These are phyloP conservation scores for Anoncus sp. DNA, from an alignment of 2,888 invertebrate genomes.

Conservation along the genomic window DNA sequence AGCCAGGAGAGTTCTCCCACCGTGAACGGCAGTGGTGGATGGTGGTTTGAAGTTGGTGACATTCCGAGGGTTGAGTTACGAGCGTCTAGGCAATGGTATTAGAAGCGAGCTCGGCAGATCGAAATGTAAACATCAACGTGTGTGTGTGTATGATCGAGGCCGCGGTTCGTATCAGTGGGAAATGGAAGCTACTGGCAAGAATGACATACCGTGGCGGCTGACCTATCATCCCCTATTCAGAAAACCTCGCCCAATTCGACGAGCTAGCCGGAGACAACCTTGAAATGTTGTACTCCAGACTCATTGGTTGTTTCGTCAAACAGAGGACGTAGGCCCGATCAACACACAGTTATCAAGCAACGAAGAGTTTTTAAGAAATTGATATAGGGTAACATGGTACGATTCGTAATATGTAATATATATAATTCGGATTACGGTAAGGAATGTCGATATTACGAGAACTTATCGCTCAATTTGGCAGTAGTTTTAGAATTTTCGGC, in stretches of 20 bases:
- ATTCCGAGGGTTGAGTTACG: slow-evolving; percentile 69
- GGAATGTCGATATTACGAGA: too few species aligned
- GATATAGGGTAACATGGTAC: too few species aligned
- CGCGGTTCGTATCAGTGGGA: slow-evolving; percentile 57
- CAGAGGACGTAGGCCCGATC: not conserved
- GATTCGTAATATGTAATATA: too few species aligned
- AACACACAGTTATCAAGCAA: too few species aligned
- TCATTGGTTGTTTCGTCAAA: slow-evolving; percentile 57
- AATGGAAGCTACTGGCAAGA: slow-evolving; percentile 76
- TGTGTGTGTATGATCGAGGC: slow-evolving; percentile 7
- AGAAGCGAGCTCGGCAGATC: slow-evolving; percentile 46
- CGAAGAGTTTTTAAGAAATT: not conserved
- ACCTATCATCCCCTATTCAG: slow-evolving; percentile 13
- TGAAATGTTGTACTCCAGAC: slow-evolving; percentile 56
- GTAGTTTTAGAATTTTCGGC: too few species aligned
- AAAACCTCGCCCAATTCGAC: not conserved
- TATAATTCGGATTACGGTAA: too few species aligned
- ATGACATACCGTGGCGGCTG: slow-evolving; percentile 73
- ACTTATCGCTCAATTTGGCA: too few species aligned
- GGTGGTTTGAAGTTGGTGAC: slow-evolving; percentile 67
- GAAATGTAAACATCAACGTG: slow-evolving; percentile 17
- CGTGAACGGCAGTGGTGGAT: slow-evolving; percentile 29
- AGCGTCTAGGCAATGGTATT: slow-evolving; percentile 65
- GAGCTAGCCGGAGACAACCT: not conserved
- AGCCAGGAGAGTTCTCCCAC: slow-evolving; percentile 34